phyloP scores from a whole-genome alignment of 2,888 invertebrate genomes.

The Tenthredo livida region DNA sequence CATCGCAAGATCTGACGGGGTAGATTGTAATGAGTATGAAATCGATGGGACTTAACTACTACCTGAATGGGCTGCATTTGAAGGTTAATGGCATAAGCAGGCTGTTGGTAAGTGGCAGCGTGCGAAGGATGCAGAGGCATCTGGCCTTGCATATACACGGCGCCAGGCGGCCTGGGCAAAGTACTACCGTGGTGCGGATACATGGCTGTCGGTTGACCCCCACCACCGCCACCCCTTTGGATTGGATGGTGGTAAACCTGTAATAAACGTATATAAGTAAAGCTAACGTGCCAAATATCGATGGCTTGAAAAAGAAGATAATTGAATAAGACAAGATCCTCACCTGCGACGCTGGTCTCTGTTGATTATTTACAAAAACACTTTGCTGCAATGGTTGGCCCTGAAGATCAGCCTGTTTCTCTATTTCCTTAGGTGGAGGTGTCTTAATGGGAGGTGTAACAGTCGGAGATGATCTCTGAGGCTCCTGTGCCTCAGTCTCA shows the following conservation, averaged over 20 bases:
- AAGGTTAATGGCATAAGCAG: conserved; percentile 67
- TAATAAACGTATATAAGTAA: neutral
- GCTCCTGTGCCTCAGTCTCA: conserved; percentile 65
- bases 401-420: conserved; percentile 74
- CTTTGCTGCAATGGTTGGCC: neutral
- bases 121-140: conserved; percentile 66
- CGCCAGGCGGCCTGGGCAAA: conserved; percentile 65
- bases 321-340: conserved; percentile 17
- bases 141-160: conserved; percentile 69
- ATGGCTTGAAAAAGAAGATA: neutral
- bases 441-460: conserved; percentile 73
- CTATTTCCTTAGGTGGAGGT: conserved; percentile 73
- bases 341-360: conserved; percentile 70
- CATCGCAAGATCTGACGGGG: conserved; percentile 35
- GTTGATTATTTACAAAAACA: conserved; percentile 62
- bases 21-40: conserved; percentile 53
- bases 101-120: conserved; percentile 69
- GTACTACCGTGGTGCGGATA: conserved; percentile 66
- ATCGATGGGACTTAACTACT: conserved; percentile 57
- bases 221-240: no score
- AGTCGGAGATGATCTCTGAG: conserved; percentile 71
- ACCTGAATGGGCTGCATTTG: conserved; percentile 70
- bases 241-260: conserved; percentile 65
- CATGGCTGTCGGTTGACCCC: conserved; percentile 70
- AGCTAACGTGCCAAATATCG: no score